phyloP scores from a whole-genome alignment of 2,113 vertebrate species.

The Tinamus guttatus region DNA sequence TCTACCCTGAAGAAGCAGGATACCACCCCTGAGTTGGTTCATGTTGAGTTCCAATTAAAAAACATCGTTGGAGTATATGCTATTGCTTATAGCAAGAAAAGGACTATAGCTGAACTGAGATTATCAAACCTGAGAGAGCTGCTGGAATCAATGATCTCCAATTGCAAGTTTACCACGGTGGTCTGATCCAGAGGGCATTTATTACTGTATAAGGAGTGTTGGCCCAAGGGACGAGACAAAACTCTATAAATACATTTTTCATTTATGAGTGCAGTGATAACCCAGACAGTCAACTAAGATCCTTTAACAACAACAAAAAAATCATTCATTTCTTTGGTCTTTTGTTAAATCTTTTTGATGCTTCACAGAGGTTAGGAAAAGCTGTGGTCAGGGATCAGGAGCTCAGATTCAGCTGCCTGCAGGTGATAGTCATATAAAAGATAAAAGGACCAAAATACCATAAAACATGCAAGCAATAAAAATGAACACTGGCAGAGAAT shows the following conservation, averaged over 20 bases:
- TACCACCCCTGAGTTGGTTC: slow-evolving; percentile 42
- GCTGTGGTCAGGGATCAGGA: slow-evolving; percentile 39
- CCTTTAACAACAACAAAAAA: slow-evolving; percentile 24
- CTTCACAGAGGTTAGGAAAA: slow-evolving; percentile 36
- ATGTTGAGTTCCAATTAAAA: not conserved
- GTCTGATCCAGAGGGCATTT: slow-evolving; percentile 49
- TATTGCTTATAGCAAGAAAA: slow-evolving; percentile 41
- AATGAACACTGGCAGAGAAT: not conserved
- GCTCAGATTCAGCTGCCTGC: slow-evolving; percentile 54
- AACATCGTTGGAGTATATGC: not conserved
- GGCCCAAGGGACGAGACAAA: slow-evolving; percentile 10
- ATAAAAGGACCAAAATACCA: slow-evolving; percentile 39
- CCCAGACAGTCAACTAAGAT: slow-evolving; percentile 28
- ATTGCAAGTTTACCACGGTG: not conserved
- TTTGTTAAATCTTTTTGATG: slow-evolving; percentile 49
- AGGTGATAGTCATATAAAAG: slow-evolving; percentile 59
- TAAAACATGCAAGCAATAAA: slow-evolving; percentile 27
- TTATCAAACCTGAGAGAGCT: not conserved
- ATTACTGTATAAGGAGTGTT: slow-evolving; percentile 33
- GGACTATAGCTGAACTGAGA: slow-evolving; percentile 43
- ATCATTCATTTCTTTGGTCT: slow-evolving; percentile 33
- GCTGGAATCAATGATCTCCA: slow-evolving; percentile 37
- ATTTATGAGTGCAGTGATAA: slow-evolving; percentile 34
- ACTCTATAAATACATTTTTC: slow-evolving; percentile 56
- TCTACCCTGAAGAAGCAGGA: not conserved